Evolutionary conservation across 1,140 invertebrate species (phyloP), one percentile per base, ranked within the genome.

Genomic region (Brachionus rotundiformis): DNA sequence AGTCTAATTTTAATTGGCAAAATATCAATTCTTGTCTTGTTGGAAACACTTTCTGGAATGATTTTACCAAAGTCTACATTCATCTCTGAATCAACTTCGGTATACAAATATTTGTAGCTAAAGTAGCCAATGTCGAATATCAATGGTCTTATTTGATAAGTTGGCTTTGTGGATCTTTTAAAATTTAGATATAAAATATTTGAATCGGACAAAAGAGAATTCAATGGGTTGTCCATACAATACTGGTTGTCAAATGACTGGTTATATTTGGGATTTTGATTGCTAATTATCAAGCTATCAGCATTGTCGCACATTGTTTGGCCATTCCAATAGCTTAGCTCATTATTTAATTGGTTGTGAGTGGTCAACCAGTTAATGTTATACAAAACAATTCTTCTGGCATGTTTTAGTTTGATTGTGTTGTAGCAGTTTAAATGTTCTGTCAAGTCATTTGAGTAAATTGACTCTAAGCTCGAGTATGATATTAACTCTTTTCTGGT

Each of bases 71-170:
- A 79, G 47, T 79, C 47, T 10, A 79, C 23, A 33, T 59, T 63
- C 16, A 79, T 79, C 6, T 7, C 33, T 10, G n/a, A 19, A 54
- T 63, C 59, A 19, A 36, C 31, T 59, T 79, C 76, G 19, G 47
- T 39, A 44, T 79, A 79, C 25, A 79, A 31, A 59, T 59, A 79
- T 23, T 63, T 54, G 16, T 79, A 79, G 29, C 47, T 79, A 39
- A 79, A 79, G 41, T 79, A 79, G 47, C 76, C 76, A 54, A 79
- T 33, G 47, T 79, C 76, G 13, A 79, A 73, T 10, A 73, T 73
- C 4, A 73, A 25, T 19, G 68, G 68, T 27, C 25, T 73, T 27
- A 79, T 41, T 8, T 59, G 16, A 31, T 79, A 29, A 10, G 76
- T 63, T 59, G 76, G 76, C 29, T 36, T 36, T 10, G n/a, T 31